Base-by-base conservation (phyloP, 64 coral and sea anemone species). In the Stichodactyla helianthus region DNA sequence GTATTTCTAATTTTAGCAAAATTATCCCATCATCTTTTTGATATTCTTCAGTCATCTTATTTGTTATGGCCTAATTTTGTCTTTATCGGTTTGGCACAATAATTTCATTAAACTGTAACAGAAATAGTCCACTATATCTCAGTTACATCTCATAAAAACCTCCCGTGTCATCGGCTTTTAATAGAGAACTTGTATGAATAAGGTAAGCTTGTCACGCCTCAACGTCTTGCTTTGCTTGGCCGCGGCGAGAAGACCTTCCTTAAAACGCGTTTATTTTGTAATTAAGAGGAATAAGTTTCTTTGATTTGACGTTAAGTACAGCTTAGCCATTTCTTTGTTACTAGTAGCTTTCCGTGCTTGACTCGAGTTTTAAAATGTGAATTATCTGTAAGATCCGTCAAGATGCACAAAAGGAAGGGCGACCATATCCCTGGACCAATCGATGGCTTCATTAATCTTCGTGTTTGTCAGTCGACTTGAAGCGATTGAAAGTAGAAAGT, bases 281-380 rank as follows among this genome's bases (percentile, higher is more conserved):
- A 74, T 74, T 28, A 74, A 6, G 12, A 74, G 68, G 25, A 7
- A n/a, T 74, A 27, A 74, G 68, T 74, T 74, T 74, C 25, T 27
- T 74, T 74, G 68, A 74, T 6, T 28, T 74, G 68, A 74, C 68
- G 12, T 74, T 74, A 74, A 74, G 27, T 27, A 74, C 23, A 23
- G 68, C 68, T 74, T 74, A 74, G 68, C 68, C 68, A 10, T 9
- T 74, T 74, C 68, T 27, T 27, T 74, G 68, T 74, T 74, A n/a
- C n/a, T n/a, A n/a, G n/a, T n/a, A 74, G 22, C 27, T 53, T 81
- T 81, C 68, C 78, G 78, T 81, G 78, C 78, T 81, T 53, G 78
- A 81, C 0, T 53, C 5, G 78, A 81, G 20, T 6, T n/a, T 44
- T 51, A 81, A 81, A 81, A 1, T 81, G 78, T 81, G 54, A 52